phyloP scores from a whole-genome alignment of 2,888 invertebrate species.

The Pheosia tremula region DNA sequence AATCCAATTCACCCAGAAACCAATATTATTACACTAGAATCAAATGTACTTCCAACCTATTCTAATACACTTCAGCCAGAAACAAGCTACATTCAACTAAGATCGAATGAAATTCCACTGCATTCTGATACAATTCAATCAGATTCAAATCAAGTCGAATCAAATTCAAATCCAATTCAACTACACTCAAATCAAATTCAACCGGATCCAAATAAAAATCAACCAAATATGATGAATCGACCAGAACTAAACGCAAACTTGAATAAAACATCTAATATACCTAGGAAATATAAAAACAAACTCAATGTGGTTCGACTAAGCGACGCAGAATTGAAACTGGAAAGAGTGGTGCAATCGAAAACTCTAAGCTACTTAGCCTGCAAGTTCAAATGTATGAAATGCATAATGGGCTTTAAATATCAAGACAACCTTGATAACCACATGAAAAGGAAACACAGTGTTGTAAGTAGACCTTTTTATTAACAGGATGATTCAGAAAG shows the following conservation, averaged over 20 bases:
- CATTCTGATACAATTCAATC: not conserved
- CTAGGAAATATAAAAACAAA: not conserved
- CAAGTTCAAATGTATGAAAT: conserved; percentile 32
- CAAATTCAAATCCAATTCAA: not conserved
- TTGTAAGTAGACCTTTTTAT: conserved; percentile 12
- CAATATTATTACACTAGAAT: not conserved
- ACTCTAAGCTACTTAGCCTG: conserved; percentile 16
- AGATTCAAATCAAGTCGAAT: not conserved
- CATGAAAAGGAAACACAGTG: conserved; percentile 37
- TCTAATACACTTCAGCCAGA: not conserved
- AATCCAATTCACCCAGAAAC: not conserved
- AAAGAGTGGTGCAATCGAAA: conserved; percentile 14
- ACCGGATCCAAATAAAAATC: not conserved
- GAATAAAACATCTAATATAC: not conserved
- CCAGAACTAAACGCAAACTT: not conserved
- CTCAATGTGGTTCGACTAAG: conserved; percentile 26
- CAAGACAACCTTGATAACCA: conserved; percentile 42
- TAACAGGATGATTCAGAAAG: no score
- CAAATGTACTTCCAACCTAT: not conserved
- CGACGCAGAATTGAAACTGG: conserved; percentile 24
- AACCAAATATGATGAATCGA: not conserved
- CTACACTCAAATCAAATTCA: not conserved
- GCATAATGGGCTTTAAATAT: conserved; percentile 41
- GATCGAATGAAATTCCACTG: not conserved
- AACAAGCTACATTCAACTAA: not conserved